Evolutionary conservation across 1,140 invertebrate species (phyloP), one percentile per base, ranked within the genome.

Genomic region (Lasioglossum baleicum): DNA sequence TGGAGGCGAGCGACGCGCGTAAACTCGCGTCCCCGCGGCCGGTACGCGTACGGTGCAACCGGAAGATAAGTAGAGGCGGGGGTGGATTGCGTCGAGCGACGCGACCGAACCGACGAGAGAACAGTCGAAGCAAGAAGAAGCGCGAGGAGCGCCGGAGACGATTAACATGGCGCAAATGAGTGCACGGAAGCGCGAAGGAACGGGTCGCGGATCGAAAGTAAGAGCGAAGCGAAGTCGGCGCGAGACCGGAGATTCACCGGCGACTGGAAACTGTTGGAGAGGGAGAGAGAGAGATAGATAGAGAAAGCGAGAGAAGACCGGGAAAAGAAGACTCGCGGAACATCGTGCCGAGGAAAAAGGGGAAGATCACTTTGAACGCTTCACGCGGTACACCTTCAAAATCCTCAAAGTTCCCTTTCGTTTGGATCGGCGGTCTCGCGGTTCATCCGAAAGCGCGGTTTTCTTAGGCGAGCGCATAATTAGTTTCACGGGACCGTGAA

Each of bases 201-300:
- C 65, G 73, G 72, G 77, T 58, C 75, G 70, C 53, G 65, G 35
- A 79, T 75, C 76, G 82, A 77, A 83, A 71, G 83, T 77, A 81
- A 71, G 63, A 81, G 70, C 63, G 58, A 84, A 84, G 84, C 75
- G 82, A 70, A 84, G 84, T 81, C 82, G 79, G 81, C 56, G 56
- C 6, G 51, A 56, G 82, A 80, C 74, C 69, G 75, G 83, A 84
- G 75, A 72, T 78, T 75, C 60, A 75, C 78, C 78, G 71, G 61
- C 81, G 63, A 67, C 60, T 80, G 75, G 56, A 60, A 66, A 26
- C 44, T 58, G 73, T 15, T 63, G 82, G n/a, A 78, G 73, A 75
- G 68, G 81, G 76, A 82, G 82, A 68, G 69, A 81, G 81, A 72
- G 71, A 76, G 77, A 79, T 75, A 75, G 11, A 72, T 77, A 69